Evolutionary conservation across 2,888 invertebrate species (phyloP).

Genomic region (Craniophora ligustri): DNA sequence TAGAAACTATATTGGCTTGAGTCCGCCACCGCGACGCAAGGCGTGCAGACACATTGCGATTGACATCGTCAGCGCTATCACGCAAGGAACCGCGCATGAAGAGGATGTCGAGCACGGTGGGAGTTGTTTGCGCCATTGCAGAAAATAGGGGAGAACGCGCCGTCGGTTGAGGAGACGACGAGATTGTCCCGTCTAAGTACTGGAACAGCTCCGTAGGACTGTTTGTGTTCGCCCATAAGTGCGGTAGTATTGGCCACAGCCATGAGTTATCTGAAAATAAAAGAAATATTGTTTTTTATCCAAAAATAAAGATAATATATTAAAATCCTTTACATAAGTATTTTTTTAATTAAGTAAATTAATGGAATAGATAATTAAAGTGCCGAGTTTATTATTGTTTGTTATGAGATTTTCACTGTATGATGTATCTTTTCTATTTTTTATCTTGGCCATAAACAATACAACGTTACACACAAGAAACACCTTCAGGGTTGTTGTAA

Average conservation of each 20-base stretch:
- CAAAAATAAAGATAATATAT: no score
- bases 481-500: neutral
- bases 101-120: slow-evolving; percentile 90
- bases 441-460: neutral
- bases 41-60: slow-evolving; percentile 91
- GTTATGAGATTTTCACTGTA: no score
- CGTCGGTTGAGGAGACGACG: slow-evolving; percentile 74
- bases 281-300: no score
- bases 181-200: slow-evolving; percentile 79
- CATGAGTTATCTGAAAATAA: slow-evolving; percentile 86
- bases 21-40: slow-evolving; percentile 90
- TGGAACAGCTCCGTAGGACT: slow-evolving; percentile 72
- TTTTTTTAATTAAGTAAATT: no score
- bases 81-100: slow-evolving; percentile 89
- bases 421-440: no score
- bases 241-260: slow-evolving; percentile 90
- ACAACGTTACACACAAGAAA: neutral
- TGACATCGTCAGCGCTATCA: slow-evolving; percentile 90
- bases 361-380: no score
- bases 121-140: slow-evolving; percentile 93
- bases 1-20: slow-evolving; percentile 91
- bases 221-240: slow-evolving; percentile 90
- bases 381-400: no score
- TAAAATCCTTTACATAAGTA: no score
- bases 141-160: slow-evolving; percentile 88